Base-by-base conservation (phyloP, 1,140 invertebrate genomes). In the Andricus grossulariae region DNA sequence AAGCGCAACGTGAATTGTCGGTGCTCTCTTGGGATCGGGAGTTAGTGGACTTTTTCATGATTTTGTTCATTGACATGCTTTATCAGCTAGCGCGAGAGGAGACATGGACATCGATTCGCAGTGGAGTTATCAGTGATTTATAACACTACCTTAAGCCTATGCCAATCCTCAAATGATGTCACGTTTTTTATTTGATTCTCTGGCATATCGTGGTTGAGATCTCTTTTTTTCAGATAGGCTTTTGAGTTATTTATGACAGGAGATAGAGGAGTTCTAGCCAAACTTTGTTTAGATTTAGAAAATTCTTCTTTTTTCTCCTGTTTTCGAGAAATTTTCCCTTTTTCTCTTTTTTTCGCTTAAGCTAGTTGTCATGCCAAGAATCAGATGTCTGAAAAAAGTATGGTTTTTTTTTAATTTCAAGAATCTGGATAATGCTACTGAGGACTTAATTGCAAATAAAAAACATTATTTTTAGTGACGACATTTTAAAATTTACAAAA, bases 11-110 rank as follows among this genome's bases (percentile, higher is more conserved):
- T 60, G 55, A 60, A 60, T 60, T 32, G 55, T 60, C 21, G 55
- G 32, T 21, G 3, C 32, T 66, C 57, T 66, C 57, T 66, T 32
- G 25, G 57, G 57, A 66, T 66, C 25, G 57, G 57, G 39, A 66
- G 21, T 66, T 45, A 32, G 21, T 21, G 57, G 57, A 66, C 25
- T 66, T 66, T 66, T 66, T 66, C 21, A 66, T 16, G 57, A 66
- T 66, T 66, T 66, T 16, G 57, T 66, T 66, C 25, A 66, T 66
- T 66, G 57, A 66, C 57, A 66, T 21, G 57, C 57, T 66, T 66
- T 66, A 66, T 66, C 57, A 66, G 57, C 57, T 66, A 25, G 21
- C 13, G 57, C 5, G 57, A 4, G 57, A 60, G 21, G 57, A 39
- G 25, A 66, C 57, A 19, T 18, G 16, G 57, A 12, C 57, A 32